Base-by-base conservation (phyloP, 2,888 invertebrate species). In the Drosophila villosipedis region DNA sequence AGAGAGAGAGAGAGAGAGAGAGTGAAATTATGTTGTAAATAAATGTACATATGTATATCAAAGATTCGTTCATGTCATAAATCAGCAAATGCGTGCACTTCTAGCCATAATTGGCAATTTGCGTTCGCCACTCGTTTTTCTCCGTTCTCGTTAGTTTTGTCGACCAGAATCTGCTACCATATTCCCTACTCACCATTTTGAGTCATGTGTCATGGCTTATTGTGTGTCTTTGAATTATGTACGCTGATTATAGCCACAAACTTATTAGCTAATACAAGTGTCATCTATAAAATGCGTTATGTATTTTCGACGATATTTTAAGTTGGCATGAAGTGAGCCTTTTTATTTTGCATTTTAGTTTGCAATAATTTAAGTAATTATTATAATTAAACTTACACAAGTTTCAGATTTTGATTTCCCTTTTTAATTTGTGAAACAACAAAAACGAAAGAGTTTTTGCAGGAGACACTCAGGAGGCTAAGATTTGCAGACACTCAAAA, bases 41-140 rank as follows among this genome's bases (percentile, higher is more conserved):
- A 58, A 47, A 54, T 31, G 30, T 74, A 73, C 75, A 84, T 74
- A 78, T 84, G 80, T 87, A 87, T 39, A 30, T 87, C 76, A 83
- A 78, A 85, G 60, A 82, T 77, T 73, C 72, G 76, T 74, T 78
- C 70, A 71, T 82, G 84, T 73, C 84, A 87, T 87, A 85, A 85
- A 85, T 85, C 87, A 84, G 83, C 79, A 79, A 84, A 81, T 78
- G 85, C 75, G 83, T 83, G 83, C 83, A 87, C 77, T 83, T 78
- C 71, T 80, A 73, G 54, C 73, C 82, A 88, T 86, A 86, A 86
- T 86, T 86, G 86, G 80, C 86, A 86, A 86, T 86, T 86, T 86
- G 82, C 80, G 79, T 85, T 83, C 74, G 64, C 76, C 67, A 69
- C 73, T 78, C 64, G 78, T 35, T 63, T 63, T 64, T 60, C 68